These are phyloP conservation scores for Lepidurus arcticus DNA, from an alignment of 1,140 invertebrate species.

Conservation along the genomic window DNA sequence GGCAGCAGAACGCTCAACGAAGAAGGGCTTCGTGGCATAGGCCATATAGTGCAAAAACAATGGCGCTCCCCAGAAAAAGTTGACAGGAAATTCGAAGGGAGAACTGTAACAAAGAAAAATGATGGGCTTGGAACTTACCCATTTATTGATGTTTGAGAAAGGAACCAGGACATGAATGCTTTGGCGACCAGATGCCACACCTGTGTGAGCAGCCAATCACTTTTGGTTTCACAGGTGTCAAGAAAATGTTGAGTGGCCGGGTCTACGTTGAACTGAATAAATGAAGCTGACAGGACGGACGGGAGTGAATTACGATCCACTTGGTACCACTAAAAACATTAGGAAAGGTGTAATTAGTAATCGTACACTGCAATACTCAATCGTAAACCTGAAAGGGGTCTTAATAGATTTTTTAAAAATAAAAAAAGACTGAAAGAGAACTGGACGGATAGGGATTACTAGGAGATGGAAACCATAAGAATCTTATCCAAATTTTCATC, in stretches of 20 bases:
- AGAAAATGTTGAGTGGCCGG: slow-evolving; percentile 66
- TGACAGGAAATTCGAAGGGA: background rate
- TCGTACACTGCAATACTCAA: too few species aligned
- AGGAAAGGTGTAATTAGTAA: too few species aligned
- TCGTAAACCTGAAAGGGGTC: too few species aligned
- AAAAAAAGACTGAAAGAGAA: too few species aligned
- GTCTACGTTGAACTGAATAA: slow-evolving; percentile 60
- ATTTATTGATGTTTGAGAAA: slow-evolving; percentile 76
- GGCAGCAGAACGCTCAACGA: background rate
- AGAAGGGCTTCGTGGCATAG: background rate
- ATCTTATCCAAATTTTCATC: too few species aligned
- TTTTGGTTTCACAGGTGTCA: slow-evolving; percentile 61
- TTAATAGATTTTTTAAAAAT: too few species aligned
- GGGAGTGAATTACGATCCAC: slow-evolving; percentile 50
- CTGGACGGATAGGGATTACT: too few species aligned
- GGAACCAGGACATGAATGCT: slow-evolving; percentile 63
- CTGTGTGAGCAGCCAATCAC: slow-evolving; percentile 67
- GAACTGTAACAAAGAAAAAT: background rate
- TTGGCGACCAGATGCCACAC: slow-evolving; percentile 66
- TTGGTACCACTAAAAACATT: slow-evolving; percentile 57
- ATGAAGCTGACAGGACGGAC: slow-evolving; percentile 48
- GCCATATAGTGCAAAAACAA: background rate
- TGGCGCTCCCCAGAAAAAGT: slow-evolving; percentile 11
- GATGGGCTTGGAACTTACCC: slow-evolving; percentile 54
- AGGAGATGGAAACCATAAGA: too few species aligned